Base-by-base conservation (phyloP, 1,140 invertebrate genomes). In the Trichonephila clavata region DNA sequence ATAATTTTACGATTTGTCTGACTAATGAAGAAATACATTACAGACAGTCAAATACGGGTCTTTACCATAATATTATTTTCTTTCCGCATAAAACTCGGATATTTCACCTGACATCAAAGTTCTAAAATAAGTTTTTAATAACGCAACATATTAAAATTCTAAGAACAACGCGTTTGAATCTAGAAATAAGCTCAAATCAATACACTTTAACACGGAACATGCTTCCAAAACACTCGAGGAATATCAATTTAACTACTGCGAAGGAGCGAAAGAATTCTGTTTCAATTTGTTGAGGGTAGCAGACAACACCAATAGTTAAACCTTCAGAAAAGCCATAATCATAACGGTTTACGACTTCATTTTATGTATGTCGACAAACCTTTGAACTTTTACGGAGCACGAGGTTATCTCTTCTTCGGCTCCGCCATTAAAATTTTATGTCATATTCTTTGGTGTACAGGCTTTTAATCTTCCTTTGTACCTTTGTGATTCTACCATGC, bases 361-460 rank as follows among this genome's bases (percentile, higher is more conserved):
- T 86, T 86, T 86, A 86, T 86, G 84, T 86, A 63, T 86, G 84
- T 86, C 84, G 60, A 63, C 84, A 86, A 86, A 86, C 59, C 84
- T 86, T 63, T 86, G 60, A 86, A 86, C 84, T 86, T 86, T 86
- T 63, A 10, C 24, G 20, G 32, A 63, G 18, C 84, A 86, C 32
- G 59, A 39, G 84, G 84, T 86, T 86, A 63, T 86, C 84, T n/a
- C 84, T 86, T 86, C 84, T 86, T 86, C 14, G 63, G 27, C 59
- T 63, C 27, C n/a, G 84, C 60, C 60, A 20, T 86, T 86, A 86
- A 86, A 86, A 86, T 63, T 86, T 86, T 86, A 86, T 86, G 84
- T 86, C 57, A 20, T n/a, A 86, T 86, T 86, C 84, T 86, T 86
- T 86, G n/a, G 60, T 86, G 84, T 20, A n/a, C 27, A 18, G n/a